Conservation (phyloP, 2,113 vertebrate species). For the Erythrolamprus reginae region DNA sequence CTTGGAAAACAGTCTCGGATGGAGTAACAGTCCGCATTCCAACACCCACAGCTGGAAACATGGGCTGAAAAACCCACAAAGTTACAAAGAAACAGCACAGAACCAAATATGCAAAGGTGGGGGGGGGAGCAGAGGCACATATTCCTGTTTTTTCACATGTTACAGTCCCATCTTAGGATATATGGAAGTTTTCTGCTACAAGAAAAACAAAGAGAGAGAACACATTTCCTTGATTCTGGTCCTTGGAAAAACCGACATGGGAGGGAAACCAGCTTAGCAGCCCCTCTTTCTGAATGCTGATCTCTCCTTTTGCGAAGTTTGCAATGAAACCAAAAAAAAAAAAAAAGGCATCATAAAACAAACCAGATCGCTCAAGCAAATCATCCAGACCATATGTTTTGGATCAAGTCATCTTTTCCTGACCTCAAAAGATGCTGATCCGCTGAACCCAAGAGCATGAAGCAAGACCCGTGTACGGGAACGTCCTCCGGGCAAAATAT, state of each 20-base stretch:
- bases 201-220: background rate
- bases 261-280: background rate
- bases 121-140: background rate
- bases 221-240: background rate
- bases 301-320: conserved; percentile 3
- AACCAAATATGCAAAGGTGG: background rate
- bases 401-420: conserved; percentile 8
- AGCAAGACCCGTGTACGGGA: background rate
- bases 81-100: background rate
- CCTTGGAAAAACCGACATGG: background rate
- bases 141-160: background rate
- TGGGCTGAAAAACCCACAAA: background rate
- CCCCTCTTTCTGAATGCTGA: background rate
- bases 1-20: background rate
- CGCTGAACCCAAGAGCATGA: background rate
- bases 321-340: too few relatives aligned
- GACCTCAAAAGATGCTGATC: conserved; percentile 2
- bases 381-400: conserved; percentile 16
- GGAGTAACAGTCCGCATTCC: background rate
- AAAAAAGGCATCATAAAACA: conserved; percentile 17
- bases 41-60: background rate
- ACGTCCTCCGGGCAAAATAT: background rate
- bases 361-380: conserved; percentile 21
- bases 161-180: background rate
- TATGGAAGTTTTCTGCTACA: background rate